Conservation (phyloP, 2,888 invertebrate genomes). For the Trilocha varians region DNA sequence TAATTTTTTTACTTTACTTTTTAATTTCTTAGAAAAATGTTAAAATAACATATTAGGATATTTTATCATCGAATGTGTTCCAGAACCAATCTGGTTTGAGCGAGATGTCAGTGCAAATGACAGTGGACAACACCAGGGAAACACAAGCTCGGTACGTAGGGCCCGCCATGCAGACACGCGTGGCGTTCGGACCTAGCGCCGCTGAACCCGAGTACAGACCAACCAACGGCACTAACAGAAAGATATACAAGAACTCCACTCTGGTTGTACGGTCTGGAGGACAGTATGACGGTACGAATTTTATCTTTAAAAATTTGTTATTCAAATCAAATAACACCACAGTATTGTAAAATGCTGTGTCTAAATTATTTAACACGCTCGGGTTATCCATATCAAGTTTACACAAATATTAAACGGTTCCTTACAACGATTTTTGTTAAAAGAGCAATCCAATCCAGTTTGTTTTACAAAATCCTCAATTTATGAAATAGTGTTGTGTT, state of each 20-base stretch:
- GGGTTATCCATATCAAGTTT: too few species aligned
- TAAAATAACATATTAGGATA: too few species aligned
- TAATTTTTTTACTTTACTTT: too few species aligned
- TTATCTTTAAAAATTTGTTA: background rate
- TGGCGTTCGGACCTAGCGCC: conserved; percentile 89
- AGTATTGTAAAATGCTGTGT: too few species aligned
- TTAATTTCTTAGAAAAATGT: too few species aligned
- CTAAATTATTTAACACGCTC: too few species aligned
- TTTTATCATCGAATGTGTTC: conserved; percentile 3
- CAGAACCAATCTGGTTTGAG: conserved; percentile 72
- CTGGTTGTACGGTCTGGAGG: conserved; percentile 96
- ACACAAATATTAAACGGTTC: too few species aligned
- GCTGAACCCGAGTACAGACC: conserved; percentile 91
- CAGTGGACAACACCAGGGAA: conserved; percentile 82
- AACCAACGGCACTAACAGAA: conserved; percentile 76
- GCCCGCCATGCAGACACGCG: conserved; percentile 88
- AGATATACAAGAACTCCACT: conserved; percentile 82
- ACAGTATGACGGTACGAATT: conserved; percentile 82
- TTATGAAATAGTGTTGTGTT: too few species aligned
- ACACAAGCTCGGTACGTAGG: conserved; percentile 82
- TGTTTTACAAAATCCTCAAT: too few species aligned
- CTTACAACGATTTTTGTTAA: too few species aligned
- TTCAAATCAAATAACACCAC: too few species aligned
- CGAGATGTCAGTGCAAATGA: conserved; percentile 80
- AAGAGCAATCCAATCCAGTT: too few species aligned